These are phyloP conservation scores for Caenorhabditis sp. DNA, from an alignment of 2,888 invertebrate genomes.

Conservation along the genomic window DNA sequence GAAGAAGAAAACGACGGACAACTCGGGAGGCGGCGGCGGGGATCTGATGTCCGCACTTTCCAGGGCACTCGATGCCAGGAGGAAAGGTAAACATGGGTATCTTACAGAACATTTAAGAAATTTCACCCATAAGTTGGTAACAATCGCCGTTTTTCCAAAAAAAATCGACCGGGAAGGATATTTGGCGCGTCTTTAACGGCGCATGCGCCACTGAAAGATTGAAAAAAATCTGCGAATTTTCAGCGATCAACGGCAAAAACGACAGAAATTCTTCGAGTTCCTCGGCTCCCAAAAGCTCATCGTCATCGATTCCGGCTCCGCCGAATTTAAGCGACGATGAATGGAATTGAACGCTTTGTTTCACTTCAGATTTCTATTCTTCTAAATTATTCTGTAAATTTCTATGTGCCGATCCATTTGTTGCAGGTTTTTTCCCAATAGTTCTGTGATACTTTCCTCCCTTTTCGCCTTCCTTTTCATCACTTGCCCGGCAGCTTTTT, in stretches of 20 bases:
- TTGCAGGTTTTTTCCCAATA: not conserved
- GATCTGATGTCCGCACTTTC: conserved; percentile 69
- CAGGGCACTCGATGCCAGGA: conserved; percentile 64
- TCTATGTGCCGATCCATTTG: not conserved
- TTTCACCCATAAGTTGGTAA: conserved; percentile 57
- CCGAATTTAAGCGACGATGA: conserved; percentile 58
- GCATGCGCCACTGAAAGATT: too few relatives aligned
- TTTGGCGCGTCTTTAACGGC: too few relatives aligned
- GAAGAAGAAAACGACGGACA: not conserved
- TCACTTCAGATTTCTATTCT: not conserved
- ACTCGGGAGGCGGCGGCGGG: conserved; percentile 18
- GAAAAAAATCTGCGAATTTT: not conserved
- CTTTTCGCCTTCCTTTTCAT: not conserved
- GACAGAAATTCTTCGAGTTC: conserved; percentile 12
- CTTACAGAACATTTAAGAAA: not conserved
- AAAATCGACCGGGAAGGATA: too few relatives aligned
- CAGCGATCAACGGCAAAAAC: conserved; percentile 53
- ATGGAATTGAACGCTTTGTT: conserved; percentile 39
- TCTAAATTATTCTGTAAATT: not conserved
- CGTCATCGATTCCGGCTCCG: conserved; percentile 42
- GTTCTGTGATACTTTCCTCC: conserved; percentile 15
- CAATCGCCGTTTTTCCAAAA: too few relatives aligned
- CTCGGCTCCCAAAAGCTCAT: not conserved
- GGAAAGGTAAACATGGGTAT: conserved; percentile 52
- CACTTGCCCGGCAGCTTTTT: conserved; percentile 26